Conservation (phyloP, 2,113 vertebrate species). For the Laticauda colubrina region DNA sequence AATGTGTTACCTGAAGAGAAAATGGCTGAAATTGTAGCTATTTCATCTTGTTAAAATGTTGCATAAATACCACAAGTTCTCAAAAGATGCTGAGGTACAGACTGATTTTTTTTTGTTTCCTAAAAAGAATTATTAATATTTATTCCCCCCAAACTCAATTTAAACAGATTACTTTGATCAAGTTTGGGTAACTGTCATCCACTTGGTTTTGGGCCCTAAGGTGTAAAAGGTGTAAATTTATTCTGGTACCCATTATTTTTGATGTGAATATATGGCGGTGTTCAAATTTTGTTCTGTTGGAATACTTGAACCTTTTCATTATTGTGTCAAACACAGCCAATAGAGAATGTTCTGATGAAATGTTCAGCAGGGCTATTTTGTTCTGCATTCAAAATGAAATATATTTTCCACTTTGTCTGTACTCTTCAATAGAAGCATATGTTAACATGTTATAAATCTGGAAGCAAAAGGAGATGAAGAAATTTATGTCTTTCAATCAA, state of each 20-base stretch:
- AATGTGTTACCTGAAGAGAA: neutral
- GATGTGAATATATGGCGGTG: neutral
- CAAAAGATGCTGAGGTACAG: neutral
- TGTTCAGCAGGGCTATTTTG: neutral
- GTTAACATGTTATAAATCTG: neutral
- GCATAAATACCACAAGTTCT: neutral
- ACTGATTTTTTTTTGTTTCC: neutral
- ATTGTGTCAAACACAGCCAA: neutral
- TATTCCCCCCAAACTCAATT: neutral
- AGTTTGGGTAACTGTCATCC: neutral
- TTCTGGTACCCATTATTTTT: neutral
- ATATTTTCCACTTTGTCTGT: neutral
- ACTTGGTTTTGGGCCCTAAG: neutral
- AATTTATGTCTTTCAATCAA: constrained; percentile 41
- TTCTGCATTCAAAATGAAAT: neutral
- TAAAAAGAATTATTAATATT: neutral
- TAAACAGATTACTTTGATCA: neutral
- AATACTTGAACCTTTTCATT: neutral
- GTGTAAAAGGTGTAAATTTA: neutral
- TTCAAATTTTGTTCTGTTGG: neutral
- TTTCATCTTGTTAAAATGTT: neutral
- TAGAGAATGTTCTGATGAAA: neutral
- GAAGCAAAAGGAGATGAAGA: constrained; percentile 7
- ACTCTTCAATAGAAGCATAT: neutral
- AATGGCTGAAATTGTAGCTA: neutral